These are phyloP conservation scores for Stenichneumon culpator DNA, from an alignment of 2,888 invertebrate species.

Conservation along the genomic window DNA sequence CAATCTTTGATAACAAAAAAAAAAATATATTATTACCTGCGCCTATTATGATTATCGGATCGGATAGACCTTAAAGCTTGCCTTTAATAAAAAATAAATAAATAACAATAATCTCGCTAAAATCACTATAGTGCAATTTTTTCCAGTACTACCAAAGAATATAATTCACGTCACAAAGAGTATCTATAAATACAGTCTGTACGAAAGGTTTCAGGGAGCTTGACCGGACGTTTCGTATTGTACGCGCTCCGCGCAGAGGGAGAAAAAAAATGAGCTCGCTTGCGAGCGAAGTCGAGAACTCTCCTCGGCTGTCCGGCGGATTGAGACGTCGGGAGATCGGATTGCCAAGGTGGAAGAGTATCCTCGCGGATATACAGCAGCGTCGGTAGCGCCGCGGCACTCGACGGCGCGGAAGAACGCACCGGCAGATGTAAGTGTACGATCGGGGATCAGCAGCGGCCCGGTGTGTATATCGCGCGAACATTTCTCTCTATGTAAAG, in stretches of 20 bases:
- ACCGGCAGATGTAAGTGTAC: slow-evolving; percentile 7
- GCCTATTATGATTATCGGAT: no score
- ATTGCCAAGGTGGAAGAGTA: slow-evolving; percentile 52
- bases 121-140: no score
- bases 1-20: no score
- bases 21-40: no score
- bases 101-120: no score
- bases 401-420: slow-evolving; percentile 45
- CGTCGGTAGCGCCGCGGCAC: slow-evolving; percentile 24
- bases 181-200: no score
- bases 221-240: background rate
- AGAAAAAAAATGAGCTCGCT: slow-evolving; percentile 16
- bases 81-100: no score
- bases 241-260: background rate
- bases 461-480: slow-evolving; percentile 34
- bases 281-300: slow-evolving; percentile 16
- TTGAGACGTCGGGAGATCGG: slow-evolving; percentile 66
- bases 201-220: background rate
- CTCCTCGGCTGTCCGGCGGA: slow-evolving; percentile 41
- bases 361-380: slow-evolving; percentile 35
- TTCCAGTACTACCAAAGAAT: no score
- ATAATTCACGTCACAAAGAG: no score
- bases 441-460: slow-evolving; percentile 2
- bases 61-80: no score
- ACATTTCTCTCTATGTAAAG: slow-evolving; percentile 54